Conservation (phyloP, 1,140 invertebrate species). For the Vanessa tameamea region DNA sequence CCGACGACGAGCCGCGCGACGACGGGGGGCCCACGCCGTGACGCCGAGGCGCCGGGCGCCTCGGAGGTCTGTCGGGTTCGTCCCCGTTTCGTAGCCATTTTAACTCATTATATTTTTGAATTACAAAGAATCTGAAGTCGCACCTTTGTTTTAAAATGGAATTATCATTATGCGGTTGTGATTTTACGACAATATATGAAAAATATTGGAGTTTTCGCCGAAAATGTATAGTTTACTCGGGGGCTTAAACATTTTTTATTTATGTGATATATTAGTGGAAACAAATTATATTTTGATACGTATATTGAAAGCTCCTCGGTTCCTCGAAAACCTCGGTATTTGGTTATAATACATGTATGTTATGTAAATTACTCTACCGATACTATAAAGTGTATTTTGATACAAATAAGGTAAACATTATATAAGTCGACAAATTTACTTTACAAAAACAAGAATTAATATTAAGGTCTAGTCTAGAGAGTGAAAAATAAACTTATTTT, state of each 20-base stretch:
- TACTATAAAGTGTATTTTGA: neutral
- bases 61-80: too few relatives aligned
- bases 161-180: constrained; percentile 5
- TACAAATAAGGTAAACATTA: too few relatives aligned
- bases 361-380: constrained; percentile 1
- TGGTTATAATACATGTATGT: constrained; percentile 10
- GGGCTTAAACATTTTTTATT: neutral
- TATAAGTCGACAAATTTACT: too few relatives aligned
- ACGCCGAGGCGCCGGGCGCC: neutral
- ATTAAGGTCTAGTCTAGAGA: neutral
- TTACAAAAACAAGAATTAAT: neutral
- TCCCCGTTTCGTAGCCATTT: neutral
- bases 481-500: too few relatives aligned
- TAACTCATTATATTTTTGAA: neutral
- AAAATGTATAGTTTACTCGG: neutral
- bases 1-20: constrained; percentile 5
- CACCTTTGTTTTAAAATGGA: neutral
- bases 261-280: constrained; percentile 7
- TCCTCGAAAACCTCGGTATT: constrained; percentile 16
- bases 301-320: constrained; percentile 36
- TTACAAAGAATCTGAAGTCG: too few relatives aligned
- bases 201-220: neutral
- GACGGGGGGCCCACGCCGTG: constrained; percentile 17
- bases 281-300: constrained; percentile 40
- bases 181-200: neutral